phyloP scores from a whole-genome alignment of 2,797 vertebrate species.

The Catharus ustulatus region DNA sequence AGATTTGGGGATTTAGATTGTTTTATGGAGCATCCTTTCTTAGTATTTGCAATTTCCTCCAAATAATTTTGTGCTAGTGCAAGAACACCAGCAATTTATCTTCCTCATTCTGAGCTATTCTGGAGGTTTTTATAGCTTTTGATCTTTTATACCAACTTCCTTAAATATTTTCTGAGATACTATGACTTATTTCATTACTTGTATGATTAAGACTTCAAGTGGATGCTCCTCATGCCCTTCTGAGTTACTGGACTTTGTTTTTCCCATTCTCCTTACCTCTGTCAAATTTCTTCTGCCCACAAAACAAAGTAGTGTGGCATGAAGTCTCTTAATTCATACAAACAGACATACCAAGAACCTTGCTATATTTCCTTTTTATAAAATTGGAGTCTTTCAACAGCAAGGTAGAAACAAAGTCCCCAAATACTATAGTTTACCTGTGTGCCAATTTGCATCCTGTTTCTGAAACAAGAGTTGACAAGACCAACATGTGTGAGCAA shows the following conservation, averaged over 20 bases:
- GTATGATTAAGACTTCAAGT: neutral
- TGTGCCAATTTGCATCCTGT: neutral
- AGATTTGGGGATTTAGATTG: neutral
- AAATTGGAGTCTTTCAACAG: neutral
- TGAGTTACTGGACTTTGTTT: neutral
- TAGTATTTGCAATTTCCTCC: neutral
- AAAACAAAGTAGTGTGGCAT: neutral
- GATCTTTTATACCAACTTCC: neutral
- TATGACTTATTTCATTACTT: neutral
- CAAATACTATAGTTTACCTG: neutral
- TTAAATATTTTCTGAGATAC: constrained; percentile 9
- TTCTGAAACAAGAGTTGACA: constrained; percentile 20
- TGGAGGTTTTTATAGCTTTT: neutral
- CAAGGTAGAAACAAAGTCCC: neutral
- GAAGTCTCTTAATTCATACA: neutral
- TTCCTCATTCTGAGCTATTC: neutral
- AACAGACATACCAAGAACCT: neutral
- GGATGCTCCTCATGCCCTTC: neutral
- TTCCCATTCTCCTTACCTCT: neutral
- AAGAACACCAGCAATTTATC: neutral
- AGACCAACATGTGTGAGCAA: constrained; percentile 31
- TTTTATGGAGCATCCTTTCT: neutral
- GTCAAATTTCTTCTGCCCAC: neutral
- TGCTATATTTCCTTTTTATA: neutral
- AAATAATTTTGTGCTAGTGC: neutral